Evolutionary conservation across 2,113 vertebrate species (phyloP), one percentile per base, ranked within the genome.

Genomic region (Silurus meridionalis): DNA sequence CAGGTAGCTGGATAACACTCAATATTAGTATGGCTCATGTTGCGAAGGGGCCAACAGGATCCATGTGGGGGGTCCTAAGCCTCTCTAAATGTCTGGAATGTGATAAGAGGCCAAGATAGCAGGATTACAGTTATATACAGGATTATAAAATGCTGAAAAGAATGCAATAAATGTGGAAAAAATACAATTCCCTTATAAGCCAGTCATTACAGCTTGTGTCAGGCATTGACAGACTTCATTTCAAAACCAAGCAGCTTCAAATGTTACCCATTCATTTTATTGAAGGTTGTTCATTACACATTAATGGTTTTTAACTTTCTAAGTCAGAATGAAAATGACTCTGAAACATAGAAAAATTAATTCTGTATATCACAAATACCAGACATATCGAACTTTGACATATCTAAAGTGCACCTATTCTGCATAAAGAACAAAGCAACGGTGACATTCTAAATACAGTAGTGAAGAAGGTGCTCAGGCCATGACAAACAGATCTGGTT

Each of bases 31-130:
- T 25, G 53, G 66, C 25, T 67, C 11, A 23, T 63, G 50, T 75
- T 61, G 9, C 48, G n/a, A 10, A 57, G 3, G 48, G 55, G 28
- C 48, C 23, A 55, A 10, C 52, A 13, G 4, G 80, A 78, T 64
- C 83, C 50, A 14, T 82, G 37, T 14, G 74, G 58, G 37, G 14
- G 71, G 72, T 89, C 58, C 80, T 80, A 86, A 69, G 58, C 83
- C 63, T 71, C 64, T 67, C 55, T 72, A 87, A 74, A 83, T 6
- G 50, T 46, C 23, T 90, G 89, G 89, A 94, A 92, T 93, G 92
- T 89, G 83, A 85, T 89, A 85, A 88, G 89, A 88, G 4, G 53
- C 87, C 84, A 85, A 92, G 78, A 88, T 14, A 74, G 67, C 77
- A 58, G 85, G 6, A 72, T 89, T 92, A 86, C 78, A 80, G 90